A percentile compares a stretch with the other conserved stretches of the same genome.
Conservation (phyloP, 2,113 vertebrate genomes). For the Antennarius striatus region DNA sequence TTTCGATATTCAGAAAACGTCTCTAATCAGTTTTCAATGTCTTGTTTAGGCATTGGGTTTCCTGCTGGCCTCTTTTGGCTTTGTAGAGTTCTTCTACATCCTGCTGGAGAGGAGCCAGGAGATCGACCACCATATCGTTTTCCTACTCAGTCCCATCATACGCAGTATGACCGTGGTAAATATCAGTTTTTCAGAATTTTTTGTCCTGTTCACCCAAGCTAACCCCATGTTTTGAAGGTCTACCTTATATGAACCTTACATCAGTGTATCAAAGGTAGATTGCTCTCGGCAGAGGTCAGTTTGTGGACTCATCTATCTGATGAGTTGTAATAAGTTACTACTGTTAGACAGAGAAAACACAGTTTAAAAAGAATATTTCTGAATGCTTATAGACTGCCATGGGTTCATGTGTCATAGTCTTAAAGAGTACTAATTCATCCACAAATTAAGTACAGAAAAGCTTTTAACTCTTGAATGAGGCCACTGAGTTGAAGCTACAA, state of each 20-base stretch:
- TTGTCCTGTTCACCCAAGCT: neutral
- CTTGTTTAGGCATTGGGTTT: slow-evolving; percentile 74
- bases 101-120: slow-evolving; percentile 76
- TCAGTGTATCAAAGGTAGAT: neutral
- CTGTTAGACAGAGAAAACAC: too few relatives aligned
- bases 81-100: slow-evolving; percentile 82
- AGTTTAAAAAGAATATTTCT: too few relatives aligned
- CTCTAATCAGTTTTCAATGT: slow-evolving; percentile 1
- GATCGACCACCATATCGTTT: slow-evolving; percentile 80
- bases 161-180: slow-evolving; percentile 82
- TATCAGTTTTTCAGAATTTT: neutral
- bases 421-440: neutral
- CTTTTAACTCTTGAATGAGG: neutral
- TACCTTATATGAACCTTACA: neutral
- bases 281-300: neutral
- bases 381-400: too few relatives aligned
- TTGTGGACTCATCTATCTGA: neutral
- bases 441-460: neutral
- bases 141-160: slow-evolving; percentile 80
- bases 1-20: neutral
- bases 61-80: slow-evolving; percentile 79
- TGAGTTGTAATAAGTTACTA: neutral
- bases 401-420: too few relatives aligned
- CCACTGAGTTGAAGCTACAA: slow-evolving; percentile 19
- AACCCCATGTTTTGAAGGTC: neutral